phyloP scores from a whole-genome alignment of 2,888 invertebrate species.

The Eupeodes latifasciatus region DNA sequence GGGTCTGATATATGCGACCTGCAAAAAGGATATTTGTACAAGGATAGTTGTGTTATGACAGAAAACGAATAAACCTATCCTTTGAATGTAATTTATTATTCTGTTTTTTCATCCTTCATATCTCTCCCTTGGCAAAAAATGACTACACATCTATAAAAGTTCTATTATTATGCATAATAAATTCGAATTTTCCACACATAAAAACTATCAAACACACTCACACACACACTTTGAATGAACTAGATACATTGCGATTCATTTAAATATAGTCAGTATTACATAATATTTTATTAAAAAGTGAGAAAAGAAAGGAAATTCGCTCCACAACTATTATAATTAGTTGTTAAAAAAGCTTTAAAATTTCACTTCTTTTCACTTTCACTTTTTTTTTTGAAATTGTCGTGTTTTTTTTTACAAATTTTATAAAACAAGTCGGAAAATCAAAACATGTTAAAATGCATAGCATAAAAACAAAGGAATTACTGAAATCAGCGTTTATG shows the following conservation, averaged over 20 bases:
- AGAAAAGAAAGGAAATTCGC: no score
- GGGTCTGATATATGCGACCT: neutral
- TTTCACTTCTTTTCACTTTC: no score
- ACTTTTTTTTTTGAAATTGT: no score
- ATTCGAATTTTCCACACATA: conserved; percentile 38
- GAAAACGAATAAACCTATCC: conserved; percentile 12
- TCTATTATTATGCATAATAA: conserved; percentile 30
- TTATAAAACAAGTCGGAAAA: no score
- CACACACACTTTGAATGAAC: neutral
- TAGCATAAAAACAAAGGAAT: no score
- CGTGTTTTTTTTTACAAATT: no score
- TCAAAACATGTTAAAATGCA: no score
- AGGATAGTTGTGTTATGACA: conserved; percentile 17
- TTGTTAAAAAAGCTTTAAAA: no score
- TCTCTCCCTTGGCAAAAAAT: neutral
- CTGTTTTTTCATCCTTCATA: neutral
- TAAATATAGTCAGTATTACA: neutral
- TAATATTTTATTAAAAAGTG: no score
- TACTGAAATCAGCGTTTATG: no score
- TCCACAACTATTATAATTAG: no score
- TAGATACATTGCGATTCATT: conserved; percentile 16
- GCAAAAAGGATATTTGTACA: conserved; percentile 8
- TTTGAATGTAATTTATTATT: conserved; percentile 47
- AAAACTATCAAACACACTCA: neutral
- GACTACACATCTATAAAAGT: neutral